Evolutionary conservation across 2,113 vertebrate genomes (phyloP).

Genomic region (Aegithalos caudatus): DNA sequence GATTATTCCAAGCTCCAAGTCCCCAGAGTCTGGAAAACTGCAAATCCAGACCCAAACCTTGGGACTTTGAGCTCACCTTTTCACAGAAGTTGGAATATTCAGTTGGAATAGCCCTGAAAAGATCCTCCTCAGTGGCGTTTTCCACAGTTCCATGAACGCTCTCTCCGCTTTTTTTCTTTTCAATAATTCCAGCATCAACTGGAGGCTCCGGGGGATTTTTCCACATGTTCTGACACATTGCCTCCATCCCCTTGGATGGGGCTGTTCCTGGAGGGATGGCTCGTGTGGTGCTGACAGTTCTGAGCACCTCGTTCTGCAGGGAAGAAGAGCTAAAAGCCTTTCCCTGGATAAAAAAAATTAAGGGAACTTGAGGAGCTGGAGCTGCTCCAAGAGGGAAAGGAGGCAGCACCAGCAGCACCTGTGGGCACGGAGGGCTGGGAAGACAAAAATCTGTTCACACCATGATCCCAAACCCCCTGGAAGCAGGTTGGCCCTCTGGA

Average conservation of each 20-base stretch:
- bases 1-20: neutral
- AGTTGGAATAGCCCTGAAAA: neutral
- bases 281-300: neutral
- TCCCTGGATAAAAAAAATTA: neutral
- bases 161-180: neutral
- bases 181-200: neutral
- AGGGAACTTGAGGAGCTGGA: neutral
- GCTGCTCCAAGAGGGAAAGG: rapidly evolving
- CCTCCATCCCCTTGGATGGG: neutral
- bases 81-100: neutral
- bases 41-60: neutral
- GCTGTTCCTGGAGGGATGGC: neutral
- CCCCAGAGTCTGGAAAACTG: neutral
- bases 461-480: neutral
- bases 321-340: neutral
- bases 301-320: neutral
- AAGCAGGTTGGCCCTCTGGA: neutral
- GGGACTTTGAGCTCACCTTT: neutral
- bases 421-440: neutral
- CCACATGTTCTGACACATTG: neutral
- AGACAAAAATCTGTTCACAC: neutral
- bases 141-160: neutral
- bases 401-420: neutral
- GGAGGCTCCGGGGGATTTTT: neutral
- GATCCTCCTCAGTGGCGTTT: neutral